Base-by-base conservation (phyloP, 2,113 vertebrate species). In the Neogobius melanostomus region DNA sequence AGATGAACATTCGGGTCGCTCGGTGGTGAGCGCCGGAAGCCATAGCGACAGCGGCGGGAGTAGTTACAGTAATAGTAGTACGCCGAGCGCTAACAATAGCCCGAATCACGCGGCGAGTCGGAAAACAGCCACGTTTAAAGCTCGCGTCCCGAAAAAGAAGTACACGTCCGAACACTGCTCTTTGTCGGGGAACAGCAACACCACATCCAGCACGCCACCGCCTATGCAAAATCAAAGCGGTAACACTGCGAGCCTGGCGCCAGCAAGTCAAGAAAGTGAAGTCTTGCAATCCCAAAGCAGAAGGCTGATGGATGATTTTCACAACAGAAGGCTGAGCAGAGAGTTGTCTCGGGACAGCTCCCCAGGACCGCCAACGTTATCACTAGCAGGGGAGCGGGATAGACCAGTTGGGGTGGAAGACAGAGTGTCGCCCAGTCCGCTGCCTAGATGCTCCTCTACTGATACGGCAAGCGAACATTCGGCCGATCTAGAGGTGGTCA, bases 391-490 rank as follows among this genome's bases (percentile, higher is more conserved):
- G 14, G 85, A 82, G 11, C 67, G 74, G 48, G 87, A 72, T 46
- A 84, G 84, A 85, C 44, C 81, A 11, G 68, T 75, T 56, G 71
- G 69, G 65, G 57, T 59, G 36, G 79, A 81, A 60, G 81, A 85
- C 75, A 69, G 79, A 53, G 68, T 87, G 79, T 84, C 71, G 51
- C 81, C 79, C 56, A 92, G 88, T 21, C 94, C 94, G 1, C 81
- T 89, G 14, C 87, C 90, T 7, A 94, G 95, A 44, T 97, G 95
- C 47, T 97, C 95, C 43, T 95, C 95, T 5, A 96, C 96, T 0
- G 96, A 97, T 90, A 97, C 96, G 0, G 96, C 96, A 76, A 96
- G 95, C 0, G 96, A 97, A 82, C 94, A 96, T 84, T 97, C 96
- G 0, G 93, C 95, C 0, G 95, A 96, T 57, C 75, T 95, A 66